Conservation (phyloP, 1,140 invertebrate species). For the Sogatella furcifera region DNA sequence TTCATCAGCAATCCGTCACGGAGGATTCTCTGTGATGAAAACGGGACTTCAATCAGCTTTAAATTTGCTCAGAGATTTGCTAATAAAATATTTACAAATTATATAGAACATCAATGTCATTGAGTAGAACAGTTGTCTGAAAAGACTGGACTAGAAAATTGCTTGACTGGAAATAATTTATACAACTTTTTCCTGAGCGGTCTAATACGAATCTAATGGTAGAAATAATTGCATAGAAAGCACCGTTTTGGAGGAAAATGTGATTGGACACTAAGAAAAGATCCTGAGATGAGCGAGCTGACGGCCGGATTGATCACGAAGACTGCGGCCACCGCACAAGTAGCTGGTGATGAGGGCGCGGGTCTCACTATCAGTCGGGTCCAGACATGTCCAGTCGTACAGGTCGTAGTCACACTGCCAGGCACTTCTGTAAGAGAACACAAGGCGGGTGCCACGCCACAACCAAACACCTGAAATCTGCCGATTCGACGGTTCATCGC, state of each 20-base stretch:
- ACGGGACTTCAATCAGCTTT: no score
- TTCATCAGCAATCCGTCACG: no score
- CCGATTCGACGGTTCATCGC: conserved; percentile 46
- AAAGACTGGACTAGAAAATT: neutral
- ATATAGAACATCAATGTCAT: neutral
- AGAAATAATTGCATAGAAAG: neutral
- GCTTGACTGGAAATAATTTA: neutral
- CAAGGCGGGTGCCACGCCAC: conserved; percentile 52
- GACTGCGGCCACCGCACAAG: conserved; percentile 44
- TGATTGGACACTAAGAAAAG: no score
- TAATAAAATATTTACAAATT: no score
- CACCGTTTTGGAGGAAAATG: conserved; percentile 33
- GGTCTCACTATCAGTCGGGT: conserved; percentile 40
- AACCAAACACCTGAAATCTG: conserved; percentile 54
- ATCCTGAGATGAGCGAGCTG: no score
- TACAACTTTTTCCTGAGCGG: conserved; percentile 11
- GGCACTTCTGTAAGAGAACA: conserved; percentile 44
- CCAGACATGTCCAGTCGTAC: conserved; percentile 55
- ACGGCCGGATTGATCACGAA: conserved; percentile 32
- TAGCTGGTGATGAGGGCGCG: conserved; percentile 51
- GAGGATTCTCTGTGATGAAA: no score
- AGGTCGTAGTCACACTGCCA: conserved; percentile 55
- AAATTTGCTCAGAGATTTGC: no score
- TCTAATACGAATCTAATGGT: neutral
- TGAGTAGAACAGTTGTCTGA: neutral